Percentiles rank a stretch among this genome's conserved stretches.
Evolutionary conservation across 2,888 invertebrate species (phyloP).

Genomic region (Leptopilina drosophilae): DNA sequence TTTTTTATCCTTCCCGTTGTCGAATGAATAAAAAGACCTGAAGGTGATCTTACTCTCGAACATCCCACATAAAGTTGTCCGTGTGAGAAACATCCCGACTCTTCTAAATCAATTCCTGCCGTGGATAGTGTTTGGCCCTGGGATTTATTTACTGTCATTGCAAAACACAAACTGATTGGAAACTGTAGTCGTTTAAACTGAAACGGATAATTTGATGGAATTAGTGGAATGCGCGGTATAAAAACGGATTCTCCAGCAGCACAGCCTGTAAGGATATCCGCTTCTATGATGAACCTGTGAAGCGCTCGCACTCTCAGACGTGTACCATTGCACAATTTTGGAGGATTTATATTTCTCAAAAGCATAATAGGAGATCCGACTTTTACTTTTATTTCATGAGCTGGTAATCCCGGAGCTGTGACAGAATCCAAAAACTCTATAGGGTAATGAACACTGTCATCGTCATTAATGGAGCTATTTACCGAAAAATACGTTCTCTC

Average conservation of each 20-base stretch:
- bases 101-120: no score
- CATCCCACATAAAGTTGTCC: no score
- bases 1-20: no score
- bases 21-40: no score
- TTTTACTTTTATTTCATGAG: conserved; percentile 59
- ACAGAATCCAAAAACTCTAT: neutral
- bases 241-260: neutral
- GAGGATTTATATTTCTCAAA: conserved; percentile 54
- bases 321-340: conserved; percentile 55
- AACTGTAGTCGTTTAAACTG: conserved; percentile 41
- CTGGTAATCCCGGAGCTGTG: conserved; percentile 56
- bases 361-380: conserved; percentile 54
- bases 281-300: neutral
- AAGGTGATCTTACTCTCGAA: no score
- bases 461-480: neutral
- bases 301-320: conserved; percentile 47
- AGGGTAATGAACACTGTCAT: conserved; percentile 10
- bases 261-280: neutral
- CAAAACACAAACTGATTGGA: conserved; percentile 49
- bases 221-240: neutral
- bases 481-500: neutral
- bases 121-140: conserved; percentile 32
- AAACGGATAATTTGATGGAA: conserved; percentile 10
- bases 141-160: conserved; percentile 51
- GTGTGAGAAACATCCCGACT: no score